Evolutionary conservation across 1,140 invertebrate genomes (phyloP).

Genomic region (Rhopalosiphum maidis): DNA sequence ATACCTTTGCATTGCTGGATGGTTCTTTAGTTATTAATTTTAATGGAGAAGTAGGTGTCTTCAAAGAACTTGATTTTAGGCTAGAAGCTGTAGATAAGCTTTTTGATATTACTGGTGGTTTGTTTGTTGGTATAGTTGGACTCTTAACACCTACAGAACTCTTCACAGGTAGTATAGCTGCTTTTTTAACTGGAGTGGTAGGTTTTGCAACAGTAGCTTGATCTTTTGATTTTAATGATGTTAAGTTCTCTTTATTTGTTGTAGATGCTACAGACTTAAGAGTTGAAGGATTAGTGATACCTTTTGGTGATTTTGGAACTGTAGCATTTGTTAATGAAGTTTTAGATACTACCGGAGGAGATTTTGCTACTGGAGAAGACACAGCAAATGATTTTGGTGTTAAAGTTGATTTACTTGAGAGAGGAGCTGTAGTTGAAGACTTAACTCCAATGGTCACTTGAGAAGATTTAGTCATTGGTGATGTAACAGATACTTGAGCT

Average conservation of each 20-base stretch:
- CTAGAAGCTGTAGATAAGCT: conserved; percentile 26
- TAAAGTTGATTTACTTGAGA: background rate
- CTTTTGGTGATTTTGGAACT: background rate
- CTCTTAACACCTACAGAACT: background rate
- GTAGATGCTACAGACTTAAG: background rate
- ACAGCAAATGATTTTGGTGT: background rate
- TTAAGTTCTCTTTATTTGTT: background rate
- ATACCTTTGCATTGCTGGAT: background rate
- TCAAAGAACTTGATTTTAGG: background rate
- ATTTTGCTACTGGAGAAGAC: conserved; percentile 4
- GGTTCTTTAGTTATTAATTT: background rate
- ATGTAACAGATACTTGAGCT: background rate
- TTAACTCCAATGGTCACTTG: background rate
- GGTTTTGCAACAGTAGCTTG: background rate
- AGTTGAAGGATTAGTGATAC: background rate
- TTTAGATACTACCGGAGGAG: background rate
- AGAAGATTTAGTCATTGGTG: background rate
- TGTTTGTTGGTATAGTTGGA: background rate
- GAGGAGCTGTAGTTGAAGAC: background rate
- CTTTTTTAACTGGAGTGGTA: conserved; percentile 3
- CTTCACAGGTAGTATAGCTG: background rate
- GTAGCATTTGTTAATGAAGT: background rate
- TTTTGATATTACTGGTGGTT: background rate
- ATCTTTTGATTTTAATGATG: conserved; percentile 11
- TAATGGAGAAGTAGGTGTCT: background rate